A percentile compares a stretch with the other conserved stretches of the same genome.
These are phyloP conservation scores for Pelobates cultripes DNA, from an alignment of 2,797 vertebrate genomes.

Conservation along the genomic window DNA sequence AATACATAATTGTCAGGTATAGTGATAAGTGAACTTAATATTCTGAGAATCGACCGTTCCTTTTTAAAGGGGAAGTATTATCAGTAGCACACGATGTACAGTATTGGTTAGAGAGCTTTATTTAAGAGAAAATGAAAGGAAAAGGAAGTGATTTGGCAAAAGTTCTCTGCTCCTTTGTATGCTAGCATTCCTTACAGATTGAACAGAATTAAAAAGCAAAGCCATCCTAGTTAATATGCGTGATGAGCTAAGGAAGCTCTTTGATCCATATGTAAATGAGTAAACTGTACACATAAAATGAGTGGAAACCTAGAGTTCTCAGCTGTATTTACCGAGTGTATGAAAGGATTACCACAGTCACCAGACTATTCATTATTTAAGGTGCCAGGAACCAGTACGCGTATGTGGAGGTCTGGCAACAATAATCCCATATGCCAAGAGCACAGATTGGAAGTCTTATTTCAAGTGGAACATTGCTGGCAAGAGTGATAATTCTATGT, in stretches of 20 bases:
- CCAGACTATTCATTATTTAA: slow-evolving; percentile 15
- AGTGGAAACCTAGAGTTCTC: slow-evolving; percentile 11
- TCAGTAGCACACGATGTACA: no score
- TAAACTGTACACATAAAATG: slow-evolving; percentile 6
- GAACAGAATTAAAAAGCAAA: background rate
- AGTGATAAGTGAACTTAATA: no score
- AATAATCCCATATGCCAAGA: slow-evolving; percentile 34
- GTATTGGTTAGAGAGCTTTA: no score
- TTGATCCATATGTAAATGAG: slow-evolving; percentile 24
- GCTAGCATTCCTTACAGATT: no score
- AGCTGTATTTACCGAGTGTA: slow-evolving; percentile 16
- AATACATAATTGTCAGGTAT: no score
- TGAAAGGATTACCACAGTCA: slow-evolving; percentile 5
- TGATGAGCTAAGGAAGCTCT: slow-evolving; percentile 5
- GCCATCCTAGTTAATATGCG: background rate
- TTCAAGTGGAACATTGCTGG: slow-evolving; percentile 34
- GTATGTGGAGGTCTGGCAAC: slow-evolving; percentile 30
- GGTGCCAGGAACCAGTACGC: slow-evolving; percentile 8
- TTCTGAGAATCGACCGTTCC: no score
- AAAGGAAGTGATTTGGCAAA: no score
- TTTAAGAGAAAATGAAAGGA: no score
- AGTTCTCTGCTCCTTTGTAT: no score
- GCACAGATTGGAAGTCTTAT: slow-evolving; percentile 9
- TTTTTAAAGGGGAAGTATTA: no score
- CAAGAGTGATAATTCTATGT: slow-evolving; percentile 10